phyloP scores from a whole-genome alignment of 2,888 invertebrate species.

The Diarsia dahlii region DNA sequence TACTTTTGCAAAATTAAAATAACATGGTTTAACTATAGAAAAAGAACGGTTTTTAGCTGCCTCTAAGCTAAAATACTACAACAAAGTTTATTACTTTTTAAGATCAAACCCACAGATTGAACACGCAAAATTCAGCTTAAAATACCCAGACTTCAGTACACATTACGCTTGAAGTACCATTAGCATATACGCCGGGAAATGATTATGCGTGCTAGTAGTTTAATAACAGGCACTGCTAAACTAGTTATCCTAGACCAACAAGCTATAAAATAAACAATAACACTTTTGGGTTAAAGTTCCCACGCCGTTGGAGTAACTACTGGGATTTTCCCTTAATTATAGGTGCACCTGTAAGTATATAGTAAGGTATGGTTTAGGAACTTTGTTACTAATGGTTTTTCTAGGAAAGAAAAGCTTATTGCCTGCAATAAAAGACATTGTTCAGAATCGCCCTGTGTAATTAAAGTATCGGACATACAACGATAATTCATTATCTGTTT shows the following conservation, averaged over 20 bases:
- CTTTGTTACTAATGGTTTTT: background rate
- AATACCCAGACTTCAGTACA: background rate
- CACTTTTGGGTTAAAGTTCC: conserved; percentile 45
- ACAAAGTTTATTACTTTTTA: background rate
- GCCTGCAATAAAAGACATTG: no score
- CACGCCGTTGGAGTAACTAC: conserved; percentile 17
- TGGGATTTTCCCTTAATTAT: conserved; percentile 26
- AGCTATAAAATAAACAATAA: conserved; percentile 48
- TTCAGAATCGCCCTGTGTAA: no score
- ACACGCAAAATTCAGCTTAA: conserved; percentile 8
- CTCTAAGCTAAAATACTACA: no score
- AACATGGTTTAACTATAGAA: no score
- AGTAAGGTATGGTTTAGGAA: background rate
- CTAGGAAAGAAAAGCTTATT: background rate
- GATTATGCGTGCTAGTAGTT: conserved; percentile 21
- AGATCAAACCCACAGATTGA: conserved; percentile 1
- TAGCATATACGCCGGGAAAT: background rate
- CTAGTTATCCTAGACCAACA: conserved; percentile 42
- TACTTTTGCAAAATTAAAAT: no score
- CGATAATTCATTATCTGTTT: no score
- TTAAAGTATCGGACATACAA: no score
- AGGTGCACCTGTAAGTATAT: background rate
- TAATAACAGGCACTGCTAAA: conserved; percentile 33
- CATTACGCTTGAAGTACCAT: background rate
- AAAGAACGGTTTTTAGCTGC: no score